A percentile compares a stretch with the other conserved stretches of the same genome.
phyloP scores from a whole-genome alignment of 2,113 vertebrate genomes.

The Rallus limicola region DNA sequence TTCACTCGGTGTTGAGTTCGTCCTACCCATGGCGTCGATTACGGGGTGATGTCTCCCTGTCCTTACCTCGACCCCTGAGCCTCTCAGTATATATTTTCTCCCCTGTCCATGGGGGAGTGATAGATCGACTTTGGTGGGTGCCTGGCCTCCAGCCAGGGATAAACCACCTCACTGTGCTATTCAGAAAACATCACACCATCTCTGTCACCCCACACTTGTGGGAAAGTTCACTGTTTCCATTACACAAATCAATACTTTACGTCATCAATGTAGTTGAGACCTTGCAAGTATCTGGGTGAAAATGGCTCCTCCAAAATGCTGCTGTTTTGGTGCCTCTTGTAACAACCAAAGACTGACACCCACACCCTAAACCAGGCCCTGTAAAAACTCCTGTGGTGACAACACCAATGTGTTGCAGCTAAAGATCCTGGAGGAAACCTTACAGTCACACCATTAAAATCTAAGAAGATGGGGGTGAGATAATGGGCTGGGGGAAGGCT shows the following conservation, averaged over 20 bases:
- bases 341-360: neutral
- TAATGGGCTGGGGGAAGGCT: accelerated
- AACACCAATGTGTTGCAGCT: neutral
- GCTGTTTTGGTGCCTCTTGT: neutral
- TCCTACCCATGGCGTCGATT: no score
- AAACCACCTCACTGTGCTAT: no score
- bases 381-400: neutral
- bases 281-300: neutral
- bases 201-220: neutral
- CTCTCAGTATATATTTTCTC: no score
- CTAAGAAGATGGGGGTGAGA: neutral
- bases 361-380: neutral
- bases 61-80: no score
- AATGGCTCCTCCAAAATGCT: neutral
- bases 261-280: neutral
- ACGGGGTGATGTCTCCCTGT: no score
- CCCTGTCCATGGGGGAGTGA: no score
- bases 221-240: neutral
- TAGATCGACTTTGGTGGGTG: no score
- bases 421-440: neutral
- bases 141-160: no score
- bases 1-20: no score
- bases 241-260: neutral
- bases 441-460: neutral
- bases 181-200: neutral